Conservation (phyloP, 2,113 vertebrate species). For the Pollimyrus isidori region DNA sequence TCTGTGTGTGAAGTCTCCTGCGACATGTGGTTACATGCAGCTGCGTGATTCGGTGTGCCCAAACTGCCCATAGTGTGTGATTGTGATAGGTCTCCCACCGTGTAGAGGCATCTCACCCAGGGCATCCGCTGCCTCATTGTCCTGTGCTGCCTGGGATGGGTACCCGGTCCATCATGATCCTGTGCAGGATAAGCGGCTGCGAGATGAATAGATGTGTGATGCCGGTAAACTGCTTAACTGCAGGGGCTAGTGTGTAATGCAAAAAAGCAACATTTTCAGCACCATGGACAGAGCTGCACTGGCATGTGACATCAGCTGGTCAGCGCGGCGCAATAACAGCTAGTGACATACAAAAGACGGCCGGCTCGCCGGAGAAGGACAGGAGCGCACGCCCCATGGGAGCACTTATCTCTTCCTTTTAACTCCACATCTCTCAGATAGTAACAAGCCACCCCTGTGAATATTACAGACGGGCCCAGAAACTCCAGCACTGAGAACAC, state of each 20-base stretch:
- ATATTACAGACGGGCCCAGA: neutral
- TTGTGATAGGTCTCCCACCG: neutral
- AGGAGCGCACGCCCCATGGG: neutral
- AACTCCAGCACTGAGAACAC: neutral
- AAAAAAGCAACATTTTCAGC: neutral
- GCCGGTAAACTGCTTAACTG: neutral
- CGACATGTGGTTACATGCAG: neutral
- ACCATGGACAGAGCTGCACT: neutral
- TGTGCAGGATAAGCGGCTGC: neutral
- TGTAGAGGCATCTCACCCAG: neutral
- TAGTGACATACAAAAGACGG: neutral
- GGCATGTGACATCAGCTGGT: neutral
- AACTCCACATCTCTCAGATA: neutral
- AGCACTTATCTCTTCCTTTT: neutral
- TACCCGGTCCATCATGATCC: neutral
- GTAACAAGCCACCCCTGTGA: neutral
- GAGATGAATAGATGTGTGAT: neutral
- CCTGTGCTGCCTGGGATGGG: neutral
- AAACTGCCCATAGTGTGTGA: neutral
- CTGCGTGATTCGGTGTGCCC: neutral
- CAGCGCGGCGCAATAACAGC: neutral
- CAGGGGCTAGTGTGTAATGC: neutral
- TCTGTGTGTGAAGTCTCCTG: neutral
- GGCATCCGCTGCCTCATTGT: neutral
- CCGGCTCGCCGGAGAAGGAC: neutral